Evolutionary conservation across 2,888 invertebrate genomes (phyloP), one percentile per base, ranked within the genome.

Genomic region (Phengaris arion): DNA sequence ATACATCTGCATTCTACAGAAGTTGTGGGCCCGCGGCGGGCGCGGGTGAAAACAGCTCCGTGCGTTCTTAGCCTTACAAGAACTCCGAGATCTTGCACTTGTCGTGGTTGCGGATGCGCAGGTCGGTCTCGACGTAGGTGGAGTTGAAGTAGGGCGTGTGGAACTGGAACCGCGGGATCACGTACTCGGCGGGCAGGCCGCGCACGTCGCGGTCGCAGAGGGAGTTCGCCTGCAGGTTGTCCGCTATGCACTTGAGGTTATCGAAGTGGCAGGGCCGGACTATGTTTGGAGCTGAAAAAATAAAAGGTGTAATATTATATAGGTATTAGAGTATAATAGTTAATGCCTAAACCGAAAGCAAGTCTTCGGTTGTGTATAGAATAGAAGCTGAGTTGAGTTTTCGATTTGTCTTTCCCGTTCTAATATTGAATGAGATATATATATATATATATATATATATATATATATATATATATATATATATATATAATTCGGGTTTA

Each of bases 141-240:
- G 88, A 77, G 78, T 92, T 92, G 83, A 93, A 92, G 80, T 76
- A 83, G 0, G 92, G 88, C 0, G 90, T 81, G 15, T 89, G 83
- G 77, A 85, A 90, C 0, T 78, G 77, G 77, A 85, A 84, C 2
- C 77, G 74, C 0, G 75, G 46, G 7, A 89, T 78, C 0, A 5
- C 75, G 80, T 86, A 87, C 15, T 78, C 8, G 0, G 72, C 3
- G 4, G 87, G 84, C 1, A 88, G 75, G 0, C 87, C 87, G 0
- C 7, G 51, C 7, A 86, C 85, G 0, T 75, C 74, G 0, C 75
- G 80, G 57, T 80, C 83, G 79, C 92, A 92, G 0, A 68, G 7
- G 0, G 91, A 90, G 81, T 88, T 90, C 0, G 83, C 83, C 0
- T 82, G 82, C 0, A 92, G 77, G 77, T 87, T 87, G 13, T 83